Evolutionary conservation across 2,113 vertebrate species (phyloP).

Genomic region (Antennarius striatus): DNA sequence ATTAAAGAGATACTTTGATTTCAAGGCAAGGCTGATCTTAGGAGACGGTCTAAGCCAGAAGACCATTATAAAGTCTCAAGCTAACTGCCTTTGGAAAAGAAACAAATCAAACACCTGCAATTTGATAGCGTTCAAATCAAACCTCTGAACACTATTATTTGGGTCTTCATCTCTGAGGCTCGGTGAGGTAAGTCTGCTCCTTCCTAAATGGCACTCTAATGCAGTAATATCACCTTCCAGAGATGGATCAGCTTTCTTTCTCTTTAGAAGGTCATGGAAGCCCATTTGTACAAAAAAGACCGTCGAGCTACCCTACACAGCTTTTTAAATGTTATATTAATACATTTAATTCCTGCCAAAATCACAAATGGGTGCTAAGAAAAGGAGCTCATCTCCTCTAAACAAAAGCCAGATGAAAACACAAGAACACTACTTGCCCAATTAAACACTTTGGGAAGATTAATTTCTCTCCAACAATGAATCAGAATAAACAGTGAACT

Average conservation of each 20-base stretch:
- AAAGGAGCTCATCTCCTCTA: too few relatives aligned
- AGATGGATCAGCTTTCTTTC: too few relatives aligned
- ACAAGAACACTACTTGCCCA: slow-evolving; percentile 9
- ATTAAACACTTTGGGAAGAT: slow-evolving; percentile 7
- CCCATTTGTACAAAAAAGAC: too few relatives aligned
- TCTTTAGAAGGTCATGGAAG: too few relatives aligned
- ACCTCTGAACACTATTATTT: slow-evolving; percentile 39
- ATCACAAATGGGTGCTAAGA: too few relatives aligned
- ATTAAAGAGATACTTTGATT: slow-evolving; percentile 30
- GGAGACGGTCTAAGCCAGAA: slow-evolving; percentile 11
- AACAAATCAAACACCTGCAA: slow-evolving; percentile 31
- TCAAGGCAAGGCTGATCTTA: slow-evolving; percentile 23
- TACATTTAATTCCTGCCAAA: too few relatives aligned
- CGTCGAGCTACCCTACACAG: too few relatives aligned
- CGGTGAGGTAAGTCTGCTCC: slow-evolving; percentile 19
- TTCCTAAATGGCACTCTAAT: slow-evolving; percentile 14
- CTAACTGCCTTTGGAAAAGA: slow-evolving; percentile 1
- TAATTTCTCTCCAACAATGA: slow-evolving; percentile 15
- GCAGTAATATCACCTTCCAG: background rate
- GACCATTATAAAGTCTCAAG: slow-evolving; percentile 3
- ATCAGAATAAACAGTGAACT: slow-evolving; percentile 16
- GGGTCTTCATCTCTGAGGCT: slow-evolving; percentile 39
- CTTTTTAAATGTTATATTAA: too few relatives aligned
- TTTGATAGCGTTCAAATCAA: slow-evolving; percentile 40
- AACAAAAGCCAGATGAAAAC: background rate